A percentile compares a stretch with the other conserved stretches of the same genome.
These are phyloP conservation scores for Caenorhabditis sp. DNA, from an alignment of 2,888 invertebrate species.

Conservation along the genomic window DNA sequence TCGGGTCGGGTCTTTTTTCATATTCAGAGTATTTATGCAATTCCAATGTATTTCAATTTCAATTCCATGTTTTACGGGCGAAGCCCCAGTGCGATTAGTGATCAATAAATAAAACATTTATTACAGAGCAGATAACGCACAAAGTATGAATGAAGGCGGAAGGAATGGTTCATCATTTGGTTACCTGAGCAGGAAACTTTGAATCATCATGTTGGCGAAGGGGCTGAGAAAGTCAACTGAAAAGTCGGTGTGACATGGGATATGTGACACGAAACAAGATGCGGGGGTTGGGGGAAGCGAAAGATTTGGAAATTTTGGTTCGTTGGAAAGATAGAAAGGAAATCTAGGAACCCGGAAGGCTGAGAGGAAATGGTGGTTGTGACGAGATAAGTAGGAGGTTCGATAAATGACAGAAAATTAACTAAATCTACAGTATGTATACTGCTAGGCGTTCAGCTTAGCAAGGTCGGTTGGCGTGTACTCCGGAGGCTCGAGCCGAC, in stretches of 20 bases:
- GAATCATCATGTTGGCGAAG: conserved; percentile 10
- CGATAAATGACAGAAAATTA: neutral
- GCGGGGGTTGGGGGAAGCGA: neutral
- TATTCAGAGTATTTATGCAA: neutral
- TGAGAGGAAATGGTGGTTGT: neutral
- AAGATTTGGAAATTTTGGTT: conserved; percentile 8
- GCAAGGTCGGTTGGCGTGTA: conserved; percentile 50
- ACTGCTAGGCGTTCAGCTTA: conserved; percentile 22
- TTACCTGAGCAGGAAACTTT: conserved; percentile 5
- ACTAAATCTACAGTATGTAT: neutral
- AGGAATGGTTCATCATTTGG: neutral
- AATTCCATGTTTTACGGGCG: neutral
- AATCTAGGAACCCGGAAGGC: neutral
- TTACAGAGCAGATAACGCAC: neutral
- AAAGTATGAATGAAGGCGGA: neutral
- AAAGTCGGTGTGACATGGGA: conserved; percentile 13
- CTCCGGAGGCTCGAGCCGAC: conserved; percentile 59
- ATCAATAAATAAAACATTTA: neutral
- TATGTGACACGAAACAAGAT: conserved; percentile 4
- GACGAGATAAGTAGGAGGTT: neutral
- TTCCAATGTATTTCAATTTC: neutral
- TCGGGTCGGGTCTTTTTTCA: neutral
- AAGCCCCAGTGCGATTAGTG: neutral
- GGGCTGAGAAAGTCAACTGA: neutral
- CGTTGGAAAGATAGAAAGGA: neutral